Conservation (phyloP, 2,113 vertebrate species). For the Eclectus roratus region DNA sequence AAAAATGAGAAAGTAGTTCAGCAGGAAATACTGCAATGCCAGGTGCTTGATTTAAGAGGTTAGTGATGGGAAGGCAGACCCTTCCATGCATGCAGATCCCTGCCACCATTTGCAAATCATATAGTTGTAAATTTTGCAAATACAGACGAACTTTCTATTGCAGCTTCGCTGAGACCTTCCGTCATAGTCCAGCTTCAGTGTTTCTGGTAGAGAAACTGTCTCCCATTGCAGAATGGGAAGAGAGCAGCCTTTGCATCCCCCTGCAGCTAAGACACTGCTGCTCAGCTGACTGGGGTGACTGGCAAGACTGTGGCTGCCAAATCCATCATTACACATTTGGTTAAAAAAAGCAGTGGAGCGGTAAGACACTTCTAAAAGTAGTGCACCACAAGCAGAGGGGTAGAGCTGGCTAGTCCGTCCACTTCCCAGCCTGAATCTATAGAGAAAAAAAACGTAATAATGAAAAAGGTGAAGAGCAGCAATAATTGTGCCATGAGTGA, state of each 20-base stretch:
- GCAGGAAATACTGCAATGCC: background rate
- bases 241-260: background rate
- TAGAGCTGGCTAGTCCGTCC: background rate
- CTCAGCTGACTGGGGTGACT: constrained; percentile 37
- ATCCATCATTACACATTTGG: background rate
- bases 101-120: background rate
- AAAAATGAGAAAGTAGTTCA: background rate
- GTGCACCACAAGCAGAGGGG: background rate
- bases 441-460: background rate
- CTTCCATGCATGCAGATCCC: background rate
- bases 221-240: background rate
- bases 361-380: background rate
- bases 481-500: background rate
- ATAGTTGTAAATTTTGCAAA: background rate
- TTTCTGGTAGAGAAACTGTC: background rate
- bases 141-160: background rate
- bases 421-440: background rate
- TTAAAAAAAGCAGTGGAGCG: background rate
- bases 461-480: background rate
- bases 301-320: background rate
- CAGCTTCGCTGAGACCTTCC: background rate
- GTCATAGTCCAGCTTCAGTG: background rate
- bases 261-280: background rate
- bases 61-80: background rate
- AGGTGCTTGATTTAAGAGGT: background rate